Percentiles rank a stretch among this genome's conserved stretches.
These are phyloP conservation scores for Micrastur ruficollis DNA, from an alignment of 2,797 vertebrate genomes.

Conservation along the genomic window DNA sequence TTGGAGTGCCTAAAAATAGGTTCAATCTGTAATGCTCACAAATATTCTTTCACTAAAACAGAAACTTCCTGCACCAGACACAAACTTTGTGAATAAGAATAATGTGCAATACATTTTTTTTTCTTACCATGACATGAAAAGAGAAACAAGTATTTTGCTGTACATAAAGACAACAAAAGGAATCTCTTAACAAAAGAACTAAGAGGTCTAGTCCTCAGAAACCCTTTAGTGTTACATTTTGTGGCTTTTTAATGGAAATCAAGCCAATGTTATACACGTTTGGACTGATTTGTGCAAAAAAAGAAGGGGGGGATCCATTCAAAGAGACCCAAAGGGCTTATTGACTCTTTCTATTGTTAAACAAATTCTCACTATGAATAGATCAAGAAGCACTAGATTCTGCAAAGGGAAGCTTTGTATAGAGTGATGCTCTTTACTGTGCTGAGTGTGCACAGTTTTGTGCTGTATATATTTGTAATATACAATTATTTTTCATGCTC, in stretches of 20 bases:
- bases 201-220: conserved; percentile 80
- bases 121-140: conserved; percentile 78
- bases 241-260: conserved; percentile 93
- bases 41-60: conserved; percentile 33
- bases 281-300: conserved; percentile 81
- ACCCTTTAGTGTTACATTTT: conserved; percentile 80
- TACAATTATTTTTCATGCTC: conserved; percentile 79
- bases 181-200: conserved; percentile 83
- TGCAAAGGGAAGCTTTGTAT: conserved; percentile 80
- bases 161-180: conserved; percentile 87
- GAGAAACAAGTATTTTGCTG: conserved; percentile 83
- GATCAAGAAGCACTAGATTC: conserved; percentile 85
- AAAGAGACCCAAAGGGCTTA: conserved; percentile 80
- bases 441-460: conserved; percentile 75
- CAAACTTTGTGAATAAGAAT: conserved; percentile 73
- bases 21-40: background rate
- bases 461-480: conserved; percentile 88
- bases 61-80: conserved; percentile 45
- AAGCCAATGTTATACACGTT: conserved; percentile 84
- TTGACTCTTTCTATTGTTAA: conserved; percentile 86
- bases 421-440: conserved; percentile 70
- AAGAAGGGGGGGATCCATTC: conserved; percentile 72
- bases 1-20: conserved; percentile 33
- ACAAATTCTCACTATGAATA: conserved; percentile 85
- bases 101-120: conserved; percentile 90